Evolutionary conservation across 2,797 vertebrate genomes (phyloP), one percentile per base, ranked within the genome.

Genomic region (Ptychadena robeensis): DNA sequence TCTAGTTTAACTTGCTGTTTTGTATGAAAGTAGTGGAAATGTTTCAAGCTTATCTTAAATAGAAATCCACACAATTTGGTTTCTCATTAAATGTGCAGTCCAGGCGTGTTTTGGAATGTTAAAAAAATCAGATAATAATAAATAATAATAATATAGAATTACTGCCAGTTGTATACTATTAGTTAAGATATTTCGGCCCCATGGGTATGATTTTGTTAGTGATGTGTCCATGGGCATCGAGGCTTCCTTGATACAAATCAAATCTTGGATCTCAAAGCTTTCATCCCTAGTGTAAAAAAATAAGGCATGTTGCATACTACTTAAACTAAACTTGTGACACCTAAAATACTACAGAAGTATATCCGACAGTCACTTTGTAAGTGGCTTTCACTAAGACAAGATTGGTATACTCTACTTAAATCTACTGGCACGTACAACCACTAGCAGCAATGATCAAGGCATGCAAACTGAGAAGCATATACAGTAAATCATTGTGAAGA

Each of bases 391-490:
- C 89, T 92, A 90, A 92, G 90, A 28, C 91, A 93, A 93, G 93
- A 92, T 87, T 90, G 89, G 89, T 93, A 95, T 94, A 93, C 91
- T 92, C 93, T 94, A 94, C 90, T 94, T 89, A 92, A 92, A 91
- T 93, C 91, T 94, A 93, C 95, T 95, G 94, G 94, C 95, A 96
- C 93, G 86, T 92, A 91, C 92, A 91, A 93, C 91, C 88, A 93
- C 95, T 95, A 97, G 96, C 96, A 97, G 97, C 96, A 97, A 96
- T 95, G 93, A 93, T 92, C 92, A 93, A 95, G 92, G 93, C 94
- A 96, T 97, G 96, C 96, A 95, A 95, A 94, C 95, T 94, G 92
- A 96, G 94, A 96, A 97, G 96, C 96, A 98, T 96, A 97, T 97
- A 93, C 92, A 94, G 91, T 92, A 95, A 93, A 93, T 94, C 89